Evolutionary conservation across 2,113 vertebrate genomes (phyloP), one percentile per base, ranked within the genome.

Genomic region (Syngnathus floridae): DNA sequence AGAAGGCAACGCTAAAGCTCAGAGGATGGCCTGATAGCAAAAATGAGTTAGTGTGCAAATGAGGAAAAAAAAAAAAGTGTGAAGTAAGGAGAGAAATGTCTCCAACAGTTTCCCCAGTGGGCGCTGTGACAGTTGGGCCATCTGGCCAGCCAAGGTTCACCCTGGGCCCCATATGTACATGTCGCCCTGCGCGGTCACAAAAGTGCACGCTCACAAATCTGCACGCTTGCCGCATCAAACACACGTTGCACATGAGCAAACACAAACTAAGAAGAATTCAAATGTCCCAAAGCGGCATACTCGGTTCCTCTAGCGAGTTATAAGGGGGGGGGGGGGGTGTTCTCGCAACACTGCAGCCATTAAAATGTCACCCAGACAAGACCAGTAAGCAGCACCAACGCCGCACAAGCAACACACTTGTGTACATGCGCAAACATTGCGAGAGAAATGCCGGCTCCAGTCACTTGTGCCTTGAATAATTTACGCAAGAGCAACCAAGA

Each of bases 341-440:
- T 78, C 74, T 70, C 73, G 7, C 74, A 79, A 82, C 71, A 64
- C 74, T 77, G 75, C 76, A 82, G 71, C 81, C 84, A 86, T 82
- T 84, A 86, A 82, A 86, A 82, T 76, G 80, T 85, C 84, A 80
- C 78, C 67, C 65, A 73, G 65, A 85, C 78, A 66, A 78, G 76
- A 70, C 76, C 83, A 51, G 58, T 65, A 71, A 82, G 79, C 77
- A 81, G 86, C 80, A 75, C 79, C 72, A 83, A 78, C 64, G 64
- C 73, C 72, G 46, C 76, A 71, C 69, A 73, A 68, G 63, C 43
- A 26, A 67, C 19, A 59, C 59, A 57, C 26, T 56, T 14, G 54
- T 14, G 54, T 16, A 38, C 63, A 21, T 5, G 19, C 74, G 68
- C 67, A 76, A 64, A 72, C 70, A 73, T 70, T 56, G 70, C 60